A percentile compares a stretch with the other conserved stretches of the same genome.
phyloP scores from a whole-genome alignment of 2,888 invertebrate species.

The Yponomeuta plumbellus region DNA sequence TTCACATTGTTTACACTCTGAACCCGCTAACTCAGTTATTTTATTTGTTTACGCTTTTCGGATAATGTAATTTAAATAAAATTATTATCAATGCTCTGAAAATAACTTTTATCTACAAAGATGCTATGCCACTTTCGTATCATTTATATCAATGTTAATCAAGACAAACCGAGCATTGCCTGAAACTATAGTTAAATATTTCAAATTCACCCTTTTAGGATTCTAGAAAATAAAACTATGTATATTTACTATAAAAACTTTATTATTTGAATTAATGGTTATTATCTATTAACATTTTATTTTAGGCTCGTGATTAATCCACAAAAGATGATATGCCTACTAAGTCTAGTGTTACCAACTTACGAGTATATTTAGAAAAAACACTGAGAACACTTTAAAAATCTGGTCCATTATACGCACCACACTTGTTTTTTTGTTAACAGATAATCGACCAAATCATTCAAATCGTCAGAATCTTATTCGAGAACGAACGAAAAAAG shows the following conservation, averaged over 20 bases:
- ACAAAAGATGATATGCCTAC: conserved; percentile 70
- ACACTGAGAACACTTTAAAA: conserved; percentile 4
- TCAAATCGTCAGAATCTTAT: conserved; percentile 61
- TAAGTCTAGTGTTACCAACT: conserved; percentile 23
- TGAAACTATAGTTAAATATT: too few species aligned
- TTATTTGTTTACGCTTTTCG: too few species aligned
- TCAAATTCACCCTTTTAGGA: neutral
- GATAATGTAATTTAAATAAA: too few species aligned
- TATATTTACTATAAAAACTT: conserved; percentile 48
- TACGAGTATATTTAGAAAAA: conserved; percentile 24
- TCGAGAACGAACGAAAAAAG: conserved; percentile 65
- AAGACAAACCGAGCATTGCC: too few species aligned
- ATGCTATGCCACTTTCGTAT: too few species aligned
- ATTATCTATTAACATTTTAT: conserved; percentile 75
- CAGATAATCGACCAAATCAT: conserved; percentile 70
- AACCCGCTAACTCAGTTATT: too few species aligned
- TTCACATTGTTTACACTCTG: too few species aligned
- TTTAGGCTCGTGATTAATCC: conserved; percentile 69
- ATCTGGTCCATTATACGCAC: conserved; percentile 24
- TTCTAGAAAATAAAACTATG: conserved; percentile 22
- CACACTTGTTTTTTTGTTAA: conserved; percentile 44
- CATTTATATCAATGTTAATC: neutral
- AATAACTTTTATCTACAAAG: too few species aligned
- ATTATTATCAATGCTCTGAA: too few species aligned
- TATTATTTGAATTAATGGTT: conserved; percentile 72